Conservation (phyloP, 2,888 invertebrate species). For the Amphimallon solstitiale region DNA sequence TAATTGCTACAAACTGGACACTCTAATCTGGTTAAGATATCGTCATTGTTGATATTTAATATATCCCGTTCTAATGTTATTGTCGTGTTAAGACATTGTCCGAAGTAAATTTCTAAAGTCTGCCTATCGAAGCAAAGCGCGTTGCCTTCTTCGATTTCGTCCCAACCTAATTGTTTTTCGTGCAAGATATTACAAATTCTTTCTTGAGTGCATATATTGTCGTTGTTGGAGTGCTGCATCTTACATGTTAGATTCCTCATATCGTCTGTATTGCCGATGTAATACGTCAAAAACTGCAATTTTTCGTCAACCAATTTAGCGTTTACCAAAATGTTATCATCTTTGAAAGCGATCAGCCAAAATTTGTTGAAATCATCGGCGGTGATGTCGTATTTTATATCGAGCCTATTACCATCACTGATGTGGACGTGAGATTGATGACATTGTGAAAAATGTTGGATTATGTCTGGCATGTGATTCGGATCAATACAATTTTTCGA, state of each 20-base stretch:
- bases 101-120: constrained; percentile 22
- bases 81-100: constrained; percentile 8
- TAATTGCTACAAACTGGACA: constrained; percentile 35
- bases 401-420: constrained; percentile 15
- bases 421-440: constrained; percentile 13
- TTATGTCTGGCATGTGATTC: constrained; percentile 4
- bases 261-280: constrained; percentile 15
- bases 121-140: constrained; percentile 5
- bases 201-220: constrained; percentile 15
- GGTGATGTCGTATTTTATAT: constrained; percentile 14
- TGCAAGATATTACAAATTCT: constrained; percentile 6
- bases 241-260: constrained; percentile 8
- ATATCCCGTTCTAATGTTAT: constrained; percentile 26
- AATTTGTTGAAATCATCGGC: constrained; percentile 2
- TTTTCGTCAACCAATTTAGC: constrained; percentile 13
- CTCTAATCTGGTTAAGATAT: constrained; percentile 26
- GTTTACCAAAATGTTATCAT: constrained; percentile 20
- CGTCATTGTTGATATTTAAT: constrained; percentile 14
- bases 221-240: constrained; percentile 22
- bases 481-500: constrained; percentile 11
- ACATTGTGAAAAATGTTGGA: constrained; percentile 11
- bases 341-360: constrained; percentile 20
- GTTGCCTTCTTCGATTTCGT: background rate
- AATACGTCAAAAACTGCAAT: constrained; percentile 24
- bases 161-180: constrained; percentile 9